A percentile compares a stretch with the other conserved stretches of the same genome.
Conservation (phyloP, 2,797 vertebrate species). For the Lagocephalus sceleratus region DNA sequence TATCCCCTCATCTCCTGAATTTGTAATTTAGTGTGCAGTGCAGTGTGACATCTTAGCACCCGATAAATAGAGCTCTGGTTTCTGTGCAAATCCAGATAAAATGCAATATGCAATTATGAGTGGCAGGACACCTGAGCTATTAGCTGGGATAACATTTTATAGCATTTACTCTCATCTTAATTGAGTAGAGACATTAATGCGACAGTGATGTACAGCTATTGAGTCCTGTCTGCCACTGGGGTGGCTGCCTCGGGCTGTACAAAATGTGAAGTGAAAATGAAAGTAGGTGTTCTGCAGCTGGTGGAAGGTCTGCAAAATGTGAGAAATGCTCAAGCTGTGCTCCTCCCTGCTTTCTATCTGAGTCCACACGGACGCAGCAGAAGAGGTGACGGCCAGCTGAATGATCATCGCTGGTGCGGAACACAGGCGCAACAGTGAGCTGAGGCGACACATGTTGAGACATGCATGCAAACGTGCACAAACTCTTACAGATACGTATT, state of each 20-base stretch:
- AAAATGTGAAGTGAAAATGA: conserved; percentile 70
- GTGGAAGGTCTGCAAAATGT: conserved; percentile 62
- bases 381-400: conserved; percentile 63
- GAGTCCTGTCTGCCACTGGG: conserved; percentile 61
- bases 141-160: conserved; percentile 58
- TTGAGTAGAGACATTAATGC: conserved; percentile 63
- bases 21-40: conserved; percentile 60
- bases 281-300: conserved; percentile 64
- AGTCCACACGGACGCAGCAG: conserved; percentile 45
- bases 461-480: conserved; percentile 31
- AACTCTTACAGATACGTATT: conserved; percentile 14
- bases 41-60: conserved; percentile 44
- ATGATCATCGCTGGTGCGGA: conserved; percentile 48
- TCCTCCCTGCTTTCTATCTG: conserved; percentile 40
- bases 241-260: conserved; percentile 59
- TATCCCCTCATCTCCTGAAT: conserved; percentile 66
- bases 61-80: conserved; percentile 31
- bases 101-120: conserved; percentile 53
- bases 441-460: conserved; percentile 41
- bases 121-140: conserved; percentile 52
- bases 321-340: conserved; percentile 61
- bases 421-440: conserved; percentile 18
- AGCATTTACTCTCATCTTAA: conserved; percentile 56
- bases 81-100: conserved; percentile 60
- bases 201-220: conserved; percentile 61